These are phyloP conservation scores for Lineus longissimus DNA, from an alignment of 1,140 invertebrate species.

Conservation along the genomic window DNA sequence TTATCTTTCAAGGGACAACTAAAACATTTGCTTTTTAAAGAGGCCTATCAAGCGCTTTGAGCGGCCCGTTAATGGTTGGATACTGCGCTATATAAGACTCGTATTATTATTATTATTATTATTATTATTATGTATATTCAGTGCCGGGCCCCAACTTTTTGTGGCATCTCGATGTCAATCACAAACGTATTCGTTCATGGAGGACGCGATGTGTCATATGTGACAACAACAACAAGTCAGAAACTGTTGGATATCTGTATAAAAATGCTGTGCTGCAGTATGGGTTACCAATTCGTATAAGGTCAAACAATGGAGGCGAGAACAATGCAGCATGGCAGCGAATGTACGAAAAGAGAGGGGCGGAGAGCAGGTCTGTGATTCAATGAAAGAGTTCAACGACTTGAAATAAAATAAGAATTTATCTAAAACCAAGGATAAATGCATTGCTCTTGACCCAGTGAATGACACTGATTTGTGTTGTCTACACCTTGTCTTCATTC, in stretches of 20 bases:
- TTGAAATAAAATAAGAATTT: background rate
- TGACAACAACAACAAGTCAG: background rate
- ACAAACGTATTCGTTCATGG: background rate
- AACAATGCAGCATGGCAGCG: background rate
- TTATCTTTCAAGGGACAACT: too few relatives aligned
- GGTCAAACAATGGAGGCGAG: background rate
- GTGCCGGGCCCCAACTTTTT: background rate
- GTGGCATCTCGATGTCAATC: background rate
- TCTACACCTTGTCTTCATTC: background rate
- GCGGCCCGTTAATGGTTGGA: too few relatives aligned
- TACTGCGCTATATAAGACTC: too few relatives aligned
- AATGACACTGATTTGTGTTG: constrained; percentile 1
- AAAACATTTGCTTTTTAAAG: too few relatives aligned
- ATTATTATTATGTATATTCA: background rate
- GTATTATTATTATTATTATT: too few relatives aligned
- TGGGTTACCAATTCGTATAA: background rate
- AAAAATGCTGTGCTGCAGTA: too few relatives aligned
- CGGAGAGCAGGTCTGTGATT: background rate
- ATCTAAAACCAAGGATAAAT: background rate
- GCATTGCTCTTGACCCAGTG: background rate
- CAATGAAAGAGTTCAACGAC: background rate
- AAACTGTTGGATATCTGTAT: background rate
- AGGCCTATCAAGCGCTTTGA: too few relatives aligned
- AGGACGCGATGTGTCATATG: background rate
- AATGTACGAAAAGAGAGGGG: background rate